Conservation (phyloP, 2,888 invertebrate genomes). For the Arenicola marina region DNA sequence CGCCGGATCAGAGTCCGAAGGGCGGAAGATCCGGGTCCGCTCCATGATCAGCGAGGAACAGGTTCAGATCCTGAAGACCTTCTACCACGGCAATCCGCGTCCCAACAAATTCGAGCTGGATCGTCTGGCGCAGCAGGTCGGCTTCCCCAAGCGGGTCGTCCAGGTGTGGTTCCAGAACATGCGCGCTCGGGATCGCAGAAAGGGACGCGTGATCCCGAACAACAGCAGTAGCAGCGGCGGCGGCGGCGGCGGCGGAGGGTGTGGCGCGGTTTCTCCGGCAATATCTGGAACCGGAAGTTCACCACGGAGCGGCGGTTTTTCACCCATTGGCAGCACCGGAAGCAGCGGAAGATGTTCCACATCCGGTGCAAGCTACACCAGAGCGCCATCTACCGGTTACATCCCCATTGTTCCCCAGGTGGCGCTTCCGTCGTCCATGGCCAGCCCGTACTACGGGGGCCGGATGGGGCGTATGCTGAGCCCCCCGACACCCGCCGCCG, state of each 20-base stretch:
- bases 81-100: constrained; percentile 86
- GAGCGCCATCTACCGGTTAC: constrained; percentile 27
- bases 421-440: constrained; percentile 17
- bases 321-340: neutral
- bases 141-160: constrained; percentile 92
- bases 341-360: neutral
- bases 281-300: too few species aligned
- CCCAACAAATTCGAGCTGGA: constrained; percentile 93
- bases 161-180: constrained; percentile 88
- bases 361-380: neutral
- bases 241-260: neutral
- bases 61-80: constrained; percentile 82
- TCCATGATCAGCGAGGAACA: constrained; percentile 95
- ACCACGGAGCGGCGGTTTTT: neutral
- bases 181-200: constrained; percentile 72
- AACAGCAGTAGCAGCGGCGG: constrained; percentile 6
- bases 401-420: constrained; percentile 53
- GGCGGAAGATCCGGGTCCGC: constrained; percentile 85
- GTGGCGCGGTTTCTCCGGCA: neutral
- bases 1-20: constrained; percentile 49
- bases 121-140: constrained; percentile 83
- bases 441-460: constrained; percentile 15
- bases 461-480: neutral
- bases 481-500: neutral
- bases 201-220: constrained; percentile 37